These are phyloP conservation scores for Ochlodes sylvanus DNA, from an alignment of 2,888 invertebrate genomes.

Conservation along the genomic window DNA sequence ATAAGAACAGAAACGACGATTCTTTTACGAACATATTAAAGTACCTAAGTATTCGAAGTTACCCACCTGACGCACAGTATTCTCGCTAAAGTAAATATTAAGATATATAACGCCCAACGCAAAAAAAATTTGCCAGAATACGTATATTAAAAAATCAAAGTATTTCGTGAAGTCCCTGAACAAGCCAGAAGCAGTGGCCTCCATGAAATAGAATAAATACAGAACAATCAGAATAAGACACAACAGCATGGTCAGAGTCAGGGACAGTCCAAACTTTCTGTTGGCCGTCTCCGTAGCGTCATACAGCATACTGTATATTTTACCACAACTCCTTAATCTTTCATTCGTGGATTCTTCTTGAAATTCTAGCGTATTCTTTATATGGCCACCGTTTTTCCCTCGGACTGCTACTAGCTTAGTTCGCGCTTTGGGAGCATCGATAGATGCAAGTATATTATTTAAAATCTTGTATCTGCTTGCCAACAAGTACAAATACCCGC, in stretches of 20 bases:
- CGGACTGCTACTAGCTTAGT: slow-evolving; percentile 55
- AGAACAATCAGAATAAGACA: slow-evolving; percentile 56
- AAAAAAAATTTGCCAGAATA: slow-evolving; percentile 63
- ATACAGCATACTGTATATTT: slow-evolving; percentile 59
- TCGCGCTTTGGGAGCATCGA: slow-evolving; percentile 53
- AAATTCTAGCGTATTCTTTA: slow-evolving; percentile 49
- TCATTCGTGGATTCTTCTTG: slow-evolving; percentile 58
- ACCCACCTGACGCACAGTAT: slow-evolving; percentile 57
- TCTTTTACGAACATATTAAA: too few species aligned
- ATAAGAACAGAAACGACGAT: too few species aligned
- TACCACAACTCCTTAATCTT: slow-evolving; percentile 62
- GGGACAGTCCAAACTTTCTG: slow-evolving; percentile 55
- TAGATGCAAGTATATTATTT: slow-evolving; percentile 57
- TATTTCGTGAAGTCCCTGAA: slow-evolving; percentile 61
- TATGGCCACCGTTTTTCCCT: slow-evolving; percentile 46
- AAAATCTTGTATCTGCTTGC: slow-evolving; percentile 57
- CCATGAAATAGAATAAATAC: slow-evolving; percentile 72
- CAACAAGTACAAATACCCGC: slow-evolving; percentile 53
- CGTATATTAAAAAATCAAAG: slow-evolving; percentile 58
- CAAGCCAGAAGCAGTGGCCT: slow-evolving; percentile 67
- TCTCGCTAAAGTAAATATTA: slow-evolving; percentile 58
- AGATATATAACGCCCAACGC: slow-evolving; percentile 53
- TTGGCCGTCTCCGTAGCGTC: slow-evolving; percentile 51
- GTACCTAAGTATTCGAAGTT: neutral
- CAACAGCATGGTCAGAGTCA: slow-evolving; percentile 55